Evolutionary conservation across 2,113 vertebrate genomes (phyloP), one percentile per base, ranked within the genome.

Genomic region (Xenopus borealis): DNA sequence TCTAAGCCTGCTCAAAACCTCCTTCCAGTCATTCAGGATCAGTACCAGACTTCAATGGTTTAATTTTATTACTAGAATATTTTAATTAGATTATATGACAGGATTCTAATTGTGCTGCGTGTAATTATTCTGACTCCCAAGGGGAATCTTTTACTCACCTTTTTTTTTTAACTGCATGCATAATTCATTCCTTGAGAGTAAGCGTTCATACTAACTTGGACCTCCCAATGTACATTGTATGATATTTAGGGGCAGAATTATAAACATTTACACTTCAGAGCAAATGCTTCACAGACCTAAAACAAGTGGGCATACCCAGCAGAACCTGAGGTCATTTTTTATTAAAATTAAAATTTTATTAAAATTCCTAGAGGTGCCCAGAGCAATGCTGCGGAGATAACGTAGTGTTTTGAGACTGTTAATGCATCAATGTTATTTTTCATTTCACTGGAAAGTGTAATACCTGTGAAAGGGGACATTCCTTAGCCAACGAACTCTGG

Each of bases 381-480:
- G n/a, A 52, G 50, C 33, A 76, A 46, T 40, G 33, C 62, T 64
- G 53, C 46, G 11, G 23, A 59, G 44, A 55, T 40, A 17, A 18
- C 30, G 23, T 40, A 40, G 55, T 16, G 47, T 13, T 3, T 19
- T 62, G 53, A 58, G 16, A 68, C 45, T 50, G 55, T 23, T 62
- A 66, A 63, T 16, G 33, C 16, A 59, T 18, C 19, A 85, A 84
- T 81, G 81, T 80, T 80, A 81, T 84, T 84, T 80, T 82, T 81
- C 67, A 70, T 55, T 73, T 72, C 80, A 77, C 11, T 23, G 72
- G 79, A 80, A 83, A 78, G 82, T 81, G 83, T 80, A 88, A 85
- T 97, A 99, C 97, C 97, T 99, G 97, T 88, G 97, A 99, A 89
- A 99, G 95, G 90, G 97, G 97, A 91, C 97, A 99, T 93, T 99